Conservation (phyloP, 2,113 vertebrate genomes). For the Bostrychus sinensis region DNA sequence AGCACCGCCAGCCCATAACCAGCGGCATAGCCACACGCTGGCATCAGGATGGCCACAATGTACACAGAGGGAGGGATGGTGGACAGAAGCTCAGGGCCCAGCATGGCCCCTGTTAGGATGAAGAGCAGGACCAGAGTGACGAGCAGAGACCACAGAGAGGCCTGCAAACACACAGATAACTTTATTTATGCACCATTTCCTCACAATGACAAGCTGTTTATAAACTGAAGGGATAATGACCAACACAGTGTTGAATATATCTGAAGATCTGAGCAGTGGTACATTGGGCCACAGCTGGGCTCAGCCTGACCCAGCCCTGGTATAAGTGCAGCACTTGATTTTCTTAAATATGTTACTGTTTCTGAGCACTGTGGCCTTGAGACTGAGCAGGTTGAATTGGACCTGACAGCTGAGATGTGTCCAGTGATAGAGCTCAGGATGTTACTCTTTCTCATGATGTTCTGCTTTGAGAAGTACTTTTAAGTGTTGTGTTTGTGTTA, state of each 20-base stretch:
- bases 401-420: not conserved
- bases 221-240: no score
- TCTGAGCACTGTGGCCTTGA: not conserved
- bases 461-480: no score
- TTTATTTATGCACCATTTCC: not conserved
- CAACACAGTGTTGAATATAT: no score
- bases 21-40: constrained; percentile 87
- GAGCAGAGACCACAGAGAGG: constrained; percentile 94
- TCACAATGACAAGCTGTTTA: no score
- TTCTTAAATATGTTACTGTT: not conserved
- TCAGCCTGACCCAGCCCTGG: not conserved
- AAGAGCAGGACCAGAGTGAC: constrained; percentile 92
- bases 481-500: no score
- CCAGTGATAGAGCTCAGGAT: not conserved
- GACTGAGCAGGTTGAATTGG: not conserved
- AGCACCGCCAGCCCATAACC: constrained; percentile 90
- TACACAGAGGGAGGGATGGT: constrained; percentile 91
- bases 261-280: not conserved
- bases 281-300: not conserved
- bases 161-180: constrained; percentile 72
- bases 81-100: constrained; percentile 91
- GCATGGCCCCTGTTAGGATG: constrained; percentile 93
- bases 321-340: no score
- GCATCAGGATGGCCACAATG: constrained; percentile 91
- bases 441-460: no score